phyloP scores from a whole-genome alignment of 2,797 vertebrate species.

The Manis pentadactyla region DNA sequence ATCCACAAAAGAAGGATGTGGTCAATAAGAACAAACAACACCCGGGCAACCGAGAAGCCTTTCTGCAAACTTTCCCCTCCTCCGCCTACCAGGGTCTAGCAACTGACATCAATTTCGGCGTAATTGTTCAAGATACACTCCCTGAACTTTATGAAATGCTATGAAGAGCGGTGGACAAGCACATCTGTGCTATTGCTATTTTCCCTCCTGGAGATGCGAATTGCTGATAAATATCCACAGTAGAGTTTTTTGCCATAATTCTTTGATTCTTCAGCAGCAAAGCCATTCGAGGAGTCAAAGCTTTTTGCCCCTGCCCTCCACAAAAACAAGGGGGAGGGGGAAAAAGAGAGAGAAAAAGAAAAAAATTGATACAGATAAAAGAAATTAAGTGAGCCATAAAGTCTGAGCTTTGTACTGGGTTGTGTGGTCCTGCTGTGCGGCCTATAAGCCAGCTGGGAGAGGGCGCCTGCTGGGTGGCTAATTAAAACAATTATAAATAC shows the following conservation, averaged over 20 bases:
- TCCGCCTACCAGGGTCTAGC: not conserved
- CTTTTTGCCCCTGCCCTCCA: not conserved
- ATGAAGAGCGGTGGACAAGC: not conserved
- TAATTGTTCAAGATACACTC: conserved; percentile 52
- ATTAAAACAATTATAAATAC: conserved; percentile 97
- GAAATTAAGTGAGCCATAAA: conserved; percentile 74
- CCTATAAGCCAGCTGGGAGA: conserved; percentile 81
- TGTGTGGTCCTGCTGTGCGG: conserved; percentile 82
- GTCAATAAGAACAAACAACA: conserved; percentile 76
- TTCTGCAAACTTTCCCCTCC: not conserved
- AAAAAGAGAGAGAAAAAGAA: not conserved
- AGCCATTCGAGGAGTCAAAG: conserved; percentile 13
- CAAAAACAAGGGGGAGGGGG: not conserved
- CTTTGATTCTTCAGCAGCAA: conserved; percentile 17
- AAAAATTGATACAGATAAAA: conserved; percentile 75
- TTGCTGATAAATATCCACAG: not conserved
- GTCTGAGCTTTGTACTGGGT: conserved; percentile 80
- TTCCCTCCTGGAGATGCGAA: not conserved
- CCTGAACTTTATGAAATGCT: not conserved
- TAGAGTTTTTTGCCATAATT: not conserved
- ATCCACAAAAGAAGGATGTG: conserved; percentile 83
- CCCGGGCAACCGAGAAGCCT: not conserved
- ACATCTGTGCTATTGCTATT: not conserved
- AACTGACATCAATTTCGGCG: not conserved
- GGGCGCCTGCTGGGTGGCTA: conserved; percentile 90